Percentiles rank a stretch among this genome's conserved stretches.
Conservation (phyloP, 2,113 vertebrate species). For the Myotis lucifugus region DNA sequence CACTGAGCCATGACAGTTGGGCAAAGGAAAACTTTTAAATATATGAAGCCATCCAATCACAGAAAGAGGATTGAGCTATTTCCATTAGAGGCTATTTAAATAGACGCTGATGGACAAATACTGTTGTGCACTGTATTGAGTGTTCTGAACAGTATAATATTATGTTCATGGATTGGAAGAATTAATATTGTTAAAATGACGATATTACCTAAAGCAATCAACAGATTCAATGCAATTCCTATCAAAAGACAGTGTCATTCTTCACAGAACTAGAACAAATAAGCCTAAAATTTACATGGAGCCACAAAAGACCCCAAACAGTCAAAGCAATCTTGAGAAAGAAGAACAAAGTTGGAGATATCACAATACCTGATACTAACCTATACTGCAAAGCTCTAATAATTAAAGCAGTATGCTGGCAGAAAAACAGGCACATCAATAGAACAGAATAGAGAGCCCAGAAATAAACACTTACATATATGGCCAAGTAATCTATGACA, state of each 20-base stretch:
- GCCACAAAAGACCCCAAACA: neutral
- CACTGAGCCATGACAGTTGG: neutral
- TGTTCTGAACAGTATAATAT: neutral
- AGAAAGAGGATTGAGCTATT: slow-evolving; percentile 11
- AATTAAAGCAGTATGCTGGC: neutral
- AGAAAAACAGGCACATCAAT: neutral
- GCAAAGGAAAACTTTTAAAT: neutral
- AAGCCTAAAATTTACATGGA: neutral
- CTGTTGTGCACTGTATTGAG: too few relatives aligned
- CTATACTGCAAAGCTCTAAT: neutral
- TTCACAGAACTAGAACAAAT: neutral
- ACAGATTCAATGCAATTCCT: neutral
- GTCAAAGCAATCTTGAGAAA: neutral
- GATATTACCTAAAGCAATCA: neutral
- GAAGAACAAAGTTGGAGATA: neutral
- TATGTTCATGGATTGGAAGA: neutral
- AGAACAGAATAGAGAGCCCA: neutral
- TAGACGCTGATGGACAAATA: neutral
- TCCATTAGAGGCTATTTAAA: neutral
- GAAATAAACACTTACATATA: neutral
- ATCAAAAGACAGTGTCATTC: neutral
- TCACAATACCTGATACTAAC: neutral
- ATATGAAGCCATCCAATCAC: neutral
- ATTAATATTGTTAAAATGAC: neutral
- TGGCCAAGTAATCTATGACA: neutral